Conservation (phyloP, 2,797 vertebrate species). For the Sebastes matsubarae region DNA sequence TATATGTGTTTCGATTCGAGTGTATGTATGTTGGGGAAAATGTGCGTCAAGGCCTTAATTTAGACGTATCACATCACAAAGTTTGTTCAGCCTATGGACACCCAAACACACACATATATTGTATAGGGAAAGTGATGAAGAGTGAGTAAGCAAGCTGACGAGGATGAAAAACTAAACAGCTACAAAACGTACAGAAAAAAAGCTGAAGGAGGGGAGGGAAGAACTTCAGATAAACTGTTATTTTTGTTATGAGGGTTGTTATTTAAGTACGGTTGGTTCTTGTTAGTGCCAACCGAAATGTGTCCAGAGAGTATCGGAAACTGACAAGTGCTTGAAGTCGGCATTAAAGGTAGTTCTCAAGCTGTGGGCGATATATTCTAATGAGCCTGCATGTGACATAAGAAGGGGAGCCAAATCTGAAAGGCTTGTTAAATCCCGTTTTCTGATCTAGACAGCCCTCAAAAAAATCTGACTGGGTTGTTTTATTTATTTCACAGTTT, state of each 20-base stretch:
- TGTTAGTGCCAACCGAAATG: not conserved
- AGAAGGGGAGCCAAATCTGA: no score
- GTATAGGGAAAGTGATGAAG: conserved; percentile 1
- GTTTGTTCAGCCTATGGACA: not conserved
- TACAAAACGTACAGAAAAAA: not conserved
- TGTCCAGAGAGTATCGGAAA: not conserved
- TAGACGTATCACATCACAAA: conserved; percentile 33
- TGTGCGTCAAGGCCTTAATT: conserved; percentile 53
- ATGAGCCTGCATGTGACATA: no score
- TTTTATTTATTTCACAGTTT: no score
- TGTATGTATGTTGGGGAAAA: conserved; percentile 18
- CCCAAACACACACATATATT: not conserved
- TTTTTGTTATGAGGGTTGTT: not conserved
- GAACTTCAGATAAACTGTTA: not conserved
- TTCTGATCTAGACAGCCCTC: no score
- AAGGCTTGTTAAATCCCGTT: no score
- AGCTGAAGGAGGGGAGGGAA: not conserved
- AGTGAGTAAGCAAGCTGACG: conserved; percentile 1
- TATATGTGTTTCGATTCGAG: not conserved
- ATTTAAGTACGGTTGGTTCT: not conserved
- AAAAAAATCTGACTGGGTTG: no score
- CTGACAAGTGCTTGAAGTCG: not conserved
- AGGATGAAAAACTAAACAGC: conserved; percentile 14
- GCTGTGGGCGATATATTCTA: no score
- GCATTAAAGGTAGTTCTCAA: not conserved